Evolutionary conservation across 2,888 invertebrate genomes (phyloP).

Genomic region (Callinectes sapidus): DNA sequence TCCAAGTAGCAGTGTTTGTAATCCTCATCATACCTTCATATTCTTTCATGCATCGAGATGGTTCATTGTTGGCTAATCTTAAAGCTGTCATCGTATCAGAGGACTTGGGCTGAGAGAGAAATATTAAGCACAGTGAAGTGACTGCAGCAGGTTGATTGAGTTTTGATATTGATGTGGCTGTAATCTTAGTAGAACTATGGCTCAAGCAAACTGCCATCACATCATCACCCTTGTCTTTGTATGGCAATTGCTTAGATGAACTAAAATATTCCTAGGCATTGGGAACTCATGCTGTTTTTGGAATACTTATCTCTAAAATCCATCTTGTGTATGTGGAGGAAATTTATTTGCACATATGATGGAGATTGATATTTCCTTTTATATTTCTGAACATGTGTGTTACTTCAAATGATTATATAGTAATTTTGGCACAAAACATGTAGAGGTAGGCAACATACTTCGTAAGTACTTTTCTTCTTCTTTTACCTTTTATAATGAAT

Average conservation of each 20-base stretch:
- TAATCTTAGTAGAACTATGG: not conserved
- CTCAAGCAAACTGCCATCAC: not conserved
- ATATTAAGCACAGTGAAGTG: too few species aligned
- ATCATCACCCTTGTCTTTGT: not conserved
- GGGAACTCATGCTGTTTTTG: not conserved
- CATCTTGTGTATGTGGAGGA: not conserved
- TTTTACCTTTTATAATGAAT: not conserved
- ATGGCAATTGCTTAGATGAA: not conserved
- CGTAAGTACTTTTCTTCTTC: not conserved
- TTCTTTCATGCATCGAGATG: not conserved
- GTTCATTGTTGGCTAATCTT: too few species aligned
- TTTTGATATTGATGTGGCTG: too few species aligned
- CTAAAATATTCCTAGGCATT: not conserved
- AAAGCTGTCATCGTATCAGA: too few species aligned
- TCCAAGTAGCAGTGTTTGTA: not conserved
- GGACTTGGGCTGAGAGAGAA: too few species aligned
- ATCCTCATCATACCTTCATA: too few species aligned
- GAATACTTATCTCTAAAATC: not conserved
- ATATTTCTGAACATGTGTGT: not conserved
- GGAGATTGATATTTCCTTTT: not conserved
- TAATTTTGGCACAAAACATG: not conserved
- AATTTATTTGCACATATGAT: not conserved
- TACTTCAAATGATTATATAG: not conserved
- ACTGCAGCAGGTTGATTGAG: too few species aligned
- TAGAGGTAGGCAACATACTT: not conserved